Evolutionary conservation across 2,888 invertebrate genomes (phyloP).

Genomic region (Drosophila yooni): DNA sequence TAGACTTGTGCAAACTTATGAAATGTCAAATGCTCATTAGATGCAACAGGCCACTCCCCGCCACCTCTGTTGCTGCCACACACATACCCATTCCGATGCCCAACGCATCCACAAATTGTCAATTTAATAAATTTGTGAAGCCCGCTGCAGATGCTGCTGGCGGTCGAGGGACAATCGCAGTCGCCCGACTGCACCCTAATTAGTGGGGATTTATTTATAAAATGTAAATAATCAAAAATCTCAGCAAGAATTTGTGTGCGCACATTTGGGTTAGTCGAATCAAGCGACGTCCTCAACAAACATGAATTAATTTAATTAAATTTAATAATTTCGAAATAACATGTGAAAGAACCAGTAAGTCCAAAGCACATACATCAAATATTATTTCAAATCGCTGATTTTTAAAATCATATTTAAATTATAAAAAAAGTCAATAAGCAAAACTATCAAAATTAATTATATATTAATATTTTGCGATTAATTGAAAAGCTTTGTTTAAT

Average conservation of each 20-base stretch:
- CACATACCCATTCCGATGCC: constrained; percentile 1
- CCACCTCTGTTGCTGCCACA: background rate
- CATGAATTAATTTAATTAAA: background rate
- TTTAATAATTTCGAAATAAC: background rate
- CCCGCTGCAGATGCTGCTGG: constrained; percentile 36
- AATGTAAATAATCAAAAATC: constrained; percentile 33
- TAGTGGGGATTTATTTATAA: constrained; percentile 59
- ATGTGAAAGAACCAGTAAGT: background rate
- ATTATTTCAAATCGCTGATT: background rate
- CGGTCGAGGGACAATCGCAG: constrained; percentile 37
- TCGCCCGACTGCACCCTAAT: constrained; percentile 64
- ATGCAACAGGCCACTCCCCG: constrained; percentile 24
- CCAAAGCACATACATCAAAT: background rate
- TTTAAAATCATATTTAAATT: background rate
- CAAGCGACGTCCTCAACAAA: constrained; percentile 4
- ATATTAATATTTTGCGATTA: background rate
- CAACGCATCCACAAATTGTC: constrained; percentile 56
- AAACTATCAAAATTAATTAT: background rate
- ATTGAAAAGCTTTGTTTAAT: background rate
- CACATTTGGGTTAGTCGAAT: constrained; percentile 18
- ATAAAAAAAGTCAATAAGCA: background rate
- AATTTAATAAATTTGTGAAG: constrained; percentile 71
- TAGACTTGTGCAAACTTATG: constrained; percentile 26
- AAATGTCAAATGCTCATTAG: constrained; percentile 80
- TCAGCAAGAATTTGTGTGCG: constrained; percentile 6